Evolutionary conservation across 2,797 vertebrate species (phyloP), one percentile per base, ranked within the genome.

Genomic region (Mareca penelope): DNA sequence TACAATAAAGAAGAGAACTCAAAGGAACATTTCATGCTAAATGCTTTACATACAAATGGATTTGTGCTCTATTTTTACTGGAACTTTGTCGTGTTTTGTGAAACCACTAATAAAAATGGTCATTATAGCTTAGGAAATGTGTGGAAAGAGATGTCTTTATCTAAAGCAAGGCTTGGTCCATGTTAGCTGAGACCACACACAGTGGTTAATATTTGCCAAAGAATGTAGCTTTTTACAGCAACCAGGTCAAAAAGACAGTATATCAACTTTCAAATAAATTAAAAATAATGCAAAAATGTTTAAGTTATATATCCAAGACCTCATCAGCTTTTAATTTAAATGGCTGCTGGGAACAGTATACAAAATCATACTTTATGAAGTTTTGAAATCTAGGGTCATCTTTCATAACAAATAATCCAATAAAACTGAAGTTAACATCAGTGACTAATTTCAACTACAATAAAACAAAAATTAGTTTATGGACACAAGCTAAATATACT

Each of bases 251-350:
- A 96, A 95, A 94, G 94, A 93, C 94, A 96, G 93, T 90, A 57
- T 95, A 97, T 97, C 97, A 97, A 96, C 96, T 97, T 97, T 95
- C 95, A 97, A 94, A 96, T 96, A 95, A 96, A 88, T 96, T 90
- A 92, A 97, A 97, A 98, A 96, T 92, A 95, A 97, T 80, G 85
- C 84, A 94, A 95, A 96, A 96, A 95, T 88, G 63, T 97, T 97
- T 94, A 90, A 95, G 92, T 92, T 94, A 93, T 80, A 96, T 69
- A 84, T 94, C 93, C 26, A 35, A 92, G 94, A 95, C 88, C 92
- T 95, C 11, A 2, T 88, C 94, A 95, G 93, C 89, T 96, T 95
- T 96, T 97, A 88, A 97, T 97, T 98, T 96, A 93, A 96, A 94
- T 21, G 2, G 60, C 93, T 96, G 85, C 92, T 75, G 80, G 89